These are phyloP conservation scores for Thelaira solivaga DNA, from an alignment of 2,888 invertebrate genomes.

Conservation along the genomic window DNA sequence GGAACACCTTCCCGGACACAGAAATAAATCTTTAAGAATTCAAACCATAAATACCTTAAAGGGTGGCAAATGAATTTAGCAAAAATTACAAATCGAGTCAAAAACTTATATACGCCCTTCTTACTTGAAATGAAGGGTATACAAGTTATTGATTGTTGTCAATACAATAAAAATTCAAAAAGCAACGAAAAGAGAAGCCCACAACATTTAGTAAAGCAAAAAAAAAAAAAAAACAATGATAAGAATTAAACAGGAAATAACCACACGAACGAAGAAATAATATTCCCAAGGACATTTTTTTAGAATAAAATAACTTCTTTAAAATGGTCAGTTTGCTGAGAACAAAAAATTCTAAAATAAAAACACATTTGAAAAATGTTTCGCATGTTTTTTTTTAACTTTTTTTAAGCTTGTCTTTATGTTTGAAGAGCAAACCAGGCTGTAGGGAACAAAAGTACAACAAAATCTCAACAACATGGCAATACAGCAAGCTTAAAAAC, in stretches of 20 bases:
- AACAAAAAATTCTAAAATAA: not conserved
- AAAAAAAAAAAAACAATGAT: conserved; percentile 24
- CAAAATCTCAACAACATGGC: conserved; percentile 32
- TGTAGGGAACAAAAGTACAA: conserved; percentile 31
- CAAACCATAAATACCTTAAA: too few relatives aligned
- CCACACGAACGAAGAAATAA: conserved; percentile 27
- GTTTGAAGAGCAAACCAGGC: conserved; percentile 1
- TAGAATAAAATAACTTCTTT: too few relatives aligned
- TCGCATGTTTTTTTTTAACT: conserved; percentile 38
- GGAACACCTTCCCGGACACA: too few relatives aligned
- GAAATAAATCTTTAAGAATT: too few relatives aligned
- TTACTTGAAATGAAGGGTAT: too few relatives aligned
- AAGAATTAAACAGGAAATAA: conserved; percentile 59
- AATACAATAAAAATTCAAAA: conserved; percentile 55
- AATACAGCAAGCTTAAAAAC: not conserved
- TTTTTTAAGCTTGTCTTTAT: conserved; percentile 24
- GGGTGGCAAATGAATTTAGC: too few relatives aligned
- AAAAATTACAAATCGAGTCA: too few relatives aligned
- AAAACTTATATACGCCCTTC: too few relatives aligned
- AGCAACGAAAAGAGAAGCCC: not conserved
- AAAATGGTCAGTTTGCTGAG: too few relatives aligned
- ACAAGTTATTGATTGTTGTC: conserved; percentile 59
- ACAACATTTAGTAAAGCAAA: conserved; percentile 34
- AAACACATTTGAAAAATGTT: conserved; percentile 2
- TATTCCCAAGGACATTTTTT: conserved; percentile 57